Conservation (phyloP, 2,888 invertebrate genomes). For the Harpalus rubripes region DNA sequence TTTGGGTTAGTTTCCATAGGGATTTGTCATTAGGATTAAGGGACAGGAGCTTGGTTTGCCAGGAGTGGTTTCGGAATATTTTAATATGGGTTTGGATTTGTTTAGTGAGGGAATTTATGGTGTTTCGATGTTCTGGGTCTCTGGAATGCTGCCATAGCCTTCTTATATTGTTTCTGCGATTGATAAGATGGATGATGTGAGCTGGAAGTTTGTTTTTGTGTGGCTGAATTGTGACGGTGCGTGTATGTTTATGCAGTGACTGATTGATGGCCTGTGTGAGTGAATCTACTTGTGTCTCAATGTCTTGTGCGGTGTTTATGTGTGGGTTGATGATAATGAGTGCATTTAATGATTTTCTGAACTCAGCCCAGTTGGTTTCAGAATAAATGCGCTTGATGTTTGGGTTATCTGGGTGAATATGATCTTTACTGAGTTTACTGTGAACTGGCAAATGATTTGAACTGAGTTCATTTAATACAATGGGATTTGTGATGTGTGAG, state of each 20-base stretch:
- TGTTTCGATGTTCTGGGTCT: background rate
- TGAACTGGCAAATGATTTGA: slow-evolving; percentile 69
- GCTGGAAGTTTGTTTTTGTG: slow-evolving; percentile 6
- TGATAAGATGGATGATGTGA: slow-evolving; percentile 19
- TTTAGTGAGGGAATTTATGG: background rate
- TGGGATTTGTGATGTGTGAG: slow-evolving; percentile 4
- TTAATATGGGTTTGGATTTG: slow-evolving; percentile 36
- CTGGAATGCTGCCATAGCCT: slow-evolving; percentile 5
- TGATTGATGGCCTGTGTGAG: background rate
- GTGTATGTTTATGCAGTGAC: slow-evolving; percentile 29
- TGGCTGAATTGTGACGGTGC: background rate
- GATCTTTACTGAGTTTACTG: background rate
- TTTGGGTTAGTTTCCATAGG: too few species aligned
- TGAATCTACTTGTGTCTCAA: slow-evolving; percentile 1
- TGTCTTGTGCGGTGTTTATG: slow-evolving; percentile 27
- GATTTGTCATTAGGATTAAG: too few species aligned
- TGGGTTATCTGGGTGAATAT: background rate
- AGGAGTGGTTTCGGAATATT: too few species aligned
- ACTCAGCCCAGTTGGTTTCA: slow-evolving; percentile 55
- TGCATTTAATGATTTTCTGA: slow-evolving; percentile 38
- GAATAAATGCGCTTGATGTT: slow-evolving; percentile 14
- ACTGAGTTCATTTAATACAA: slow-evolving; percentile 68
- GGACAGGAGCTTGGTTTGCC: too few species aligned
- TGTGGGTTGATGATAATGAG: slow-evolving; percentile 42
- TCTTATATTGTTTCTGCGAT: slow-evolving; percentile 2